Base-by-base conservation (phyloP, 1,140 invertebrate species). In the Drosophila albomicans region DNA sequence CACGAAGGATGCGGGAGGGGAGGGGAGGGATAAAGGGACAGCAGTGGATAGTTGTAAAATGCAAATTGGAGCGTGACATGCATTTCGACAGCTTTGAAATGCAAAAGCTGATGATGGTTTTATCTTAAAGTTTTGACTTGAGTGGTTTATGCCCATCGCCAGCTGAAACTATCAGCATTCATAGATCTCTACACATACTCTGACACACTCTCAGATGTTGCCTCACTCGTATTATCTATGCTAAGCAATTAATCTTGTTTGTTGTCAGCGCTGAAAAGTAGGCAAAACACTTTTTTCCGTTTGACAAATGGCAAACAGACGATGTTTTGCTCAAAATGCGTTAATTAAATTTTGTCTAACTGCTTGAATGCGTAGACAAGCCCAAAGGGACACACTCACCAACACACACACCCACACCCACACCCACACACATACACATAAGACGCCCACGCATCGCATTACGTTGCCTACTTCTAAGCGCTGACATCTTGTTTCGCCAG, bases 21-120 rank as follows among this genome's bases (percentile, higher is more conserved):
- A 32, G 5, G 51, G 45, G 7, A 5, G 3, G 49, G 3, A 30
- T 5, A 25, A 49, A 5, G 46, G 63, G 45, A 7, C 35, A 41
- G 20, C 11, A 38, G 20, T 20, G 16, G 16, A 48, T 65, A 63
- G 78, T 79, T 76, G 82, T 68, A 78, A 72, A 64, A 78, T 84
- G 84, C 73, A 84, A 87, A 87, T 82, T 87, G 84, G 82, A 87
- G 82, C 82, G 82, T 87, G 82, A 87, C 79, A 71, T 86, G 82
- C 79, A 87, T 85, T 85, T 75, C 78, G 79, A 52, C 79, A 86
- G 79, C 65, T 67, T 67, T 74, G 56, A 78, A 69, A 68, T 73
- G 61, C 71, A 52, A 75, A 64, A 57, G 45, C 68, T 46, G 66
- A 57, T 41, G 54, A 68, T 75, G 58, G 20, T 65, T 65, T 61